Percentiles rank a stretch among this genome's conserved stretches.
These are phyloP conservation scores for Bombylius discolor DNA, from an alignment of 2,888 invertebrate species.

Conservation along the genomic window DNA sequence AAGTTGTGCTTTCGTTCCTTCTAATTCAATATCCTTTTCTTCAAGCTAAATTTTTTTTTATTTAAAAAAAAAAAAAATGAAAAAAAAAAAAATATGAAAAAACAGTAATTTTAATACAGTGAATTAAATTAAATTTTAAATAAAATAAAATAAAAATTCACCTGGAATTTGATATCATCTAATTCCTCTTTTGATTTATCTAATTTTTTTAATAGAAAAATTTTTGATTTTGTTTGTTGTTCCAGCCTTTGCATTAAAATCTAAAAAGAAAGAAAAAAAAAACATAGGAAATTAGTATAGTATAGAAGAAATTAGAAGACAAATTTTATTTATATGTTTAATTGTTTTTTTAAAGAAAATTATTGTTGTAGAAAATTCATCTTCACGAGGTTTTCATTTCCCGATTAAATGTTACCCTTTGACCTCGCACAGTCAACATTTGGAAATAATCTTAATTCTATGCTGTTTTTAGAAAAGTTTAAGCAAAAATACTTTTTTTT, in stretches of 20 bases:
- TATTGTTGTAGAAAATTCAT: too few relatives aligned
- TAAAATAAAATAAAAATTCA: constrained; percentile 22
- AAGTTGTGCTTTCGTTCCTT: constrained; percentile 65
- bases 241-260: constrained; percentile 59
- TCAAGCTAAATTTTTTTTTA: constrained; percentile 45
- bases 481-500: too few relatives aligned
- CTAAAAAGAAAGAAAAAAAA: constrained; percentile 39
- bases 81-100: not conserved
- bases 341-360: too few relatives aligned
- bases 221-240: constrained; percentile 52
- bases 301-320: too few relatives aligned
- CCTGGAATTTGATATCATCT: constrained; percentile 71
- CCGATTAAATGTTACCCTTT: too few relatives aligned
- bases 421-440: too few relatives aligned
- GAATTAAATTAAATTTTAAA: not conserved
- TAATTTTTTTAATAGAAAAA: constrained; percentile 50
- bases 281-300: not conserved
- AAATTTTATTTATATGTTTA: too few relatives aligned
- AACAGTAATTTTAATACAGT: not conserved
- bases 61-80: not conserved
- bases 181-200: constrained; percentile 65
- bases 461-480: too few relatives aligned
- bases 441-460: too few relatives aligned
- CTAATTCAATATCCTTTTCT: constrained; percentile 69
- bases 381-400: too few relatives aligned